phyloP scores from a whole-genome alignment of 2,113 vertebrate genomes.

The Malurus elegans region DNA sequence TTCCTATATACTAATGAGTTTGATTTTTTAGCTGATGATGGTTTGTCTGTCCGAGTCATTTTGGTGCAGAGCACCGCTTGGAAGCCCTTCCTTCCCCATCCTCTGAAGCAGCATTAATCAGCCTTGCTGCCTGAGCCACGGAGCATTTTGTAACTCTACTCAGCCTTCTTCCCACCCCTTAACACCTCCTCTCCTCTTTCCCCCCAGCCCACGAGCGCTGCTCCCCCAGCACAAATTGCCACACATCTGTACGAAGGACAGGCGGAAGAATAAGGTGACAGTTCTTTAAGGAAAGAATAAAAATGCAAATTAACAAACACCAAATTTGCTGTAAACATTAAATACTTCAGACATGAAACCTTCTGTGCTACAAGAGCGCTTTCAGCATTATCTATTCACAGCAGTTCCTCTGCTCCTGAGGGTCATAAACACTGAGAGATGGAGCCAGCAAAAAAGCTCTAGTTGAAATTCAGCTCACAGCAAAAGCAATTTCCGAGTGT shows the following conservation, averaged over 20 bases:
- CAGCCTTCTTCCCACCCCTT: conserved; percentile 26
- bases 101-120: conserved; percentile 23
- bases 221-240: conserved; percentile 36
- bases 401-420: conserved; percentile 77
- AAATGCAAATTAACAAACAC: conserved; percentile 75
- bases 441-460: conserved; percentile 76
- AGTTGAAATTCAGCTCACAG: conserved; percentile 98
- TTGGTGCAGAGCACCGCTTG: not conserved
- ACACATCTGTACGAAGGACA: conserved; percentile 49
- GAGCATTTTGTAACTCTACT: not conserved
- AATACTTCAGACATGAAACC: conserved; percentile 64
- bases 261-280: conserved; percentile 55
- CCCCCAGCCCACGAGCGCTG: not conserved
- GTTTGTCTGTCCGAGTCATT: conserved; percentile 28
- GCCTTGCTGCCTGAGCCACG: not conserved
- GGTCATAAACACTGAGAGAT: conserved; percentile 78
- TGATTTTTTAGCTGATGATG: conserved; percentile 1
- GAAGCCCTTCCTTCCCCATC: conserved; percentile 19
- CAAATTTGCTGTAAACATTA: conserved; percentile 73
- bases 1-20: not conserved
- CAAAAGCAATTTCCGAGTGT: conserved; percentile 95
- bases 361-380: conserved; percentile 67
- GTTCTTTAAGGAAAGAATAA: conserved; percentile 69
- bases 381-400: conserved; percentile 84
- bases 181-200: not conserved